Base-by-base conservation (phyloP, 1,140 invertebrate genomes). In the Pachyrhynchus sulphureomaculatus region DNA sequence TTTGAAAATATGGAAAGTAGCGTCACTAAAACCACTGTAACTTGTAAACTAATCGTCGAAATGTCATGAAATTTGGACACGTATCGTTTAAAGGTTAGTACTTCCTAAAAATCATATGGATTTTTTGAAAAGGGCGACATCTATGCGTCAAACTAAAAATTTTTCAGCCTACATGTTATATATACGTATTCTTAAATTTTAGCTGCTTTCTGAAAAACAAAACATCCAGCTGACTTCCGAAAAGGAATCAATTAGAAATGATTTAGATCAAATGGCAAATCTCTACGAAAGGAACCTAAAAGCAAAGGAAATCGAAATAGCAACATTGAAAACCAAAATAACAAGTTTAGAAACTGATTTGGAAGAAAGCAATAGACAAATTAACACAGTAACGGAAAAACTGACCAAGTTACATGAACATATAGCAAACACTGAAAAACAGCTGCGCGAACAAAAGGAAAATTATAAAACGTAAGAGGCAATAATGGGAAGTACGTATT, bases 261-360 rank as follows among this genome's bases (percentile, higher is more conserved):
- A 78, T 51, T 63, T 77, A 39, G 70, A 77, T 34, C 72, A 77
- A 60, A 72, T 77, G 68, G 65, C 70, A 1, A 63, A 66, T n/a
- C 52, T 67, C 18, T 75, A 73, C 45, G 70, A 77, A 57, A 70
- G 68, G 61, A 72, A 76, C 53, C 67, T 74, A 17, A 73, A 72
- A 67, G 68, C 66, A 20, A 67, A 68, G 52, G 72, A 76, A 59
- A 64, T 70, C 34, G 75, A 78, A 68, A 71, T 73, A 48, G 56
- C 65, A 20, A 60, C 66, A 23, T 60, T 73, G 32, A 49, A 71
- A 61, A 68, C 68, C 47, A 71, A 74, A 68, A 69, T 74, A 8
- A 65, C 57, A 37, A 62, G 67, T 39, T 44, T 75, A n/a, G 66
- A 72, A 58, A 66, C 64, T 21, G 65, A 68, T 55, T 56, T 75